Base-by-base conservation (phyloP, 2,113 vertebrate genomes). In the Ramphastos sulfuratus region DNA sequence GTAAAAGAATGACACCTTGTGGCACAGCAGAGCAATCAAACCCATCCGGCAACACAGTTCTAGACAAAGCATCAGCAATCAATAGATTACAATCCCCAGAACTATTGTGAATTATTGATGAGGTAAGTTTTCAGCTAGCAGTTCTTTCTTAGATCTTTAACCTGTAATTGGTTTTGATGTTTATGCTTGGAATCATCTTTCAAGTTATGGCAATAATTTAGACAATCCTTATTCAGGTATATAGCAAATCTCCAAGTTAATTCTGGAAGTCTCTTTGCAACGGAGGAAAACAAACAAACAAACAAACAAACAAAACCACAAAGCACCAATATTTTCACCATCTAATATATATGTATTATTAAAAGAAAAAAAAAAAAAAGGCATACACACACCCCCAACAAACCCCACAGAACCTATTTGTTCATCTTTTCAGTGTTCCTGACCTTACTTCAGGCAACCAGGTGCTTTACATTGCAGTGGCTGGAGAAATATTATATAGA, bases 1-100 rank as follows among this genome's bases (percentile, higher is more conserved):
- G 96, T 97, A 60, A 95, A 94, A 97, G 82, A 96, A n/a, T 95
- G 98, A 96, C 98, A 98, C 95, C 97, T 97, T 93, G 97, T 98
- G 98, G 97, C 75, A 27, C 13, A 13, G 58, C 16, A 6, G 30
- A 58, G 92, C 44, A 95, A 82, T 58, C 82, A 63, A 90, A 76
- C 24, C 8, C 33, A 28, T 15, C 18, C 23, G 64, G 44, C 25
- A 67, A 11, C 12, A 3, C 33, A 33, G 28, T 14, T 85, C 42
- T 27, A 28, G 42, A 16, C 18, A 61, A 91, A 69, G 35, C 19
- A 18, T 35, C 5, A 2, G 59, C 17, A 64, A 39, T 30, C 64
- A 67, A 60, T 3, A 76, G 67, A 72, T 71, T 54, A 19, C 33
- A 50, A 87, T 75, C n/a, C 67, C 9, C 44, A 86, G 71, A 88